These are phyloP conservation scores for Silurus meridionalis DNA, from an alignment of 2,113 vertebrate species.

Conservation along the genomic window DNA sequence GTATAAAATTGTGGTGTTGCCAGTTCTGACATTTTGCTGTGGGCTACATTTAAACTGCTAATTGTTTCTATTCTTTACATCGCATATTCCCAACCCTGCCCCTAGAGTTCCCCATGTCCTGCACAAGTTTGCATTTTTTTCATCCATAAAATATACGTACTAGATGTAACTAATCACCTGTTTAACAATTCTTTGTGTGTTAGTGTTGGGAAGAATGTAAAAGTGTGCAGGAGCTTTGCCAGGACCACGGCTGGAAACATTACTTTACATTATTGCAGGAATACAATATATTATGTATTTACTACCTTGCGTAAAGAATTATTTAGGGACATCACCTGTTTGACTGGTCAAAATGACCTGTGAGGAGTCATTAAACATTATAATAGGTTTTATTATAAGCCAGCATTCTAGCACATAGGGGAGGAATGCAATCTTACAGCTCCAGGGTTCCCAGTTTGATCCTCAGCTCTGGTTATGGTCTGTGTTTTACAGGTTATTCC, in stretches of 20 bases:
- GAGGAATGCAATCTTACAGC: not conserved
- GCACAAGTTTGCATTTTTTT: not conserved
- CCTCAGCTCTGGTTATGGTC: not conserved
- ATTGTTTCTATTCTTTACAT: slow-evolving; percentile 15
- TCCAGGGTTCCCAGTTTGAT: not conserved
- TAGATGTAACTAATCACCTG: not conserved
- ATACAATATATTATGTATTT: not conserved
- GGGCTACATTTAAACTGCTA: not conserved
- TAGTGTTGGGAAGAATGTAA: not conserved
- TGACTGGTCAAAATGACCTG: not conserved
- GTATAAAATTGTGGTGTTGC: not conserved
- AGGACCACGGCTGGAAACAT: not conserved
- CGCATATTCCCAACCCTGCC: not conserved
- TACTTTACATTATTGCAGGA: not conserved
- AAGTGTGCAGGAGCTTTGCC: not conserved
- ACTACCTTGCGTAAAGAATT: not conserved
- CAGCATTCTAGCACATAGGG: not conserved
- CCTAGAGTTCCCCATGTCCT: not conserved
- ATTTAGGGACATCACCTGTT: not conserved
- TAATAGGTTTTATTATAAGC: not conserved
- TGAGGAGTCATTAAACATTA: not conserved
- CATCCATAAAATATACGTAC: too few relatives aligned
- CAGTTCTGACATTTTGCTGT: not conserved
- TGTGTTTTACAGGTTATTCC: not conserved
- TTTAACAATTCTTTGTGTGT: not conserved